Evolutionary conservation across 2,888 invertebrate genomes (phyloP).

Genomic region (Harpalus rufipes): DNA sequence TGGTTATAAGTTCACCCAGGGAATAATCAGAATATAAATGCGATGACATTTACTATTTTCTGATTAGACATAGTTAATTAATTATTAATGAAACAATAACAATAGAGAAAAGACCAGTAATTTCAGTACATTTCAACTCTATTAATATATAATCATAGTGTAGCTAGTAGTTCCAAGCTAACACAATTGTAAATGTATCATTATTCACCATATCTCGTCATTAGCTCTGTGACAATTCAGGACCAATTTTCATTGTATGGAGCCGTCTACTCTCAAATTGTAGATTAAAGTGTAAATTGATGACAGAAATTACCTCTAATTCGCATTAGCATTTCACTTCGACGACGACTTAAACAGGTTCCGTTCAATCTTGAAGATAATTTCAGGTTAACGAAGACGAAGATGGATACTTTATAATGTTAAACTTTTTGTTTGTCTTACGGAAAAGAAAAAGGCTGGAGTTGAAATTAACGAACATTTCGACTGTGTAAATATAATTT

Average conservation of each 20-base stretch:
- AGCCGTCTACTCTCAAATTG: slow-evolving; percentile 7
- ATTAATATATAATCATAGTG: background rate
- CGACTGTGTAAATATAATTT: too few species aligned
- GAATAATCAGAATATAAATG: too few species aligned
- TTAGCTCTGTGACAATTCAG: slow-evolving; percentile 8
- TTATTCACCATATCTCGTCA: slow-evolving; percentile 24
- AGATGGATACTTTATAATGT: background rate
- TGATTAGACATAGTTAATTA: too few species aligned
- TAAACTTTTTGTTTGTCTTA: background rate
- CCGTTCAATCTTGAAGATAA: background rate
- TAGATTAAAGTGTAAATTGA: slow-evolving; percentile 44
- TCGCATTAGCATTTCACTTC: slow-evolving; percentile 29
- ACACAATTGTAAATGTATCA: slow-evolving; percentile 8
- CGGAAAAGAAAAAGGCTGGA: background rate
- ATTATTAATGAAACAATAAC: too few species aligned
- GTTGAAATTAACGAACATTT: too few species aligned
- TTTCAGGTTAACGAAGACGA: slow-evolving; percentile 8
- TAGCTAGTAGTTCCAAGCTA: background rate
- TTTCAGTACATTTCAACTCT: background rate
- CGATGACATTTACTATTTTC: too few species aligned
- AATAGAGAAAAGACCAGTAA: too few species aligned
- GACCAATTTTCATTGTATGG: slow-evolving; percentile 25
- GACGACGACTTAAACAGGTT: background rate
- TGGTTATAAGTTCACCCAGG: too few species aligned
- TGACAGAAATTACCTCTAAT: slow-evolving; percentile 34